Conservation (phyloP, 2,888 invertebrate genomes). For the Byasa hedistus region DNA sequence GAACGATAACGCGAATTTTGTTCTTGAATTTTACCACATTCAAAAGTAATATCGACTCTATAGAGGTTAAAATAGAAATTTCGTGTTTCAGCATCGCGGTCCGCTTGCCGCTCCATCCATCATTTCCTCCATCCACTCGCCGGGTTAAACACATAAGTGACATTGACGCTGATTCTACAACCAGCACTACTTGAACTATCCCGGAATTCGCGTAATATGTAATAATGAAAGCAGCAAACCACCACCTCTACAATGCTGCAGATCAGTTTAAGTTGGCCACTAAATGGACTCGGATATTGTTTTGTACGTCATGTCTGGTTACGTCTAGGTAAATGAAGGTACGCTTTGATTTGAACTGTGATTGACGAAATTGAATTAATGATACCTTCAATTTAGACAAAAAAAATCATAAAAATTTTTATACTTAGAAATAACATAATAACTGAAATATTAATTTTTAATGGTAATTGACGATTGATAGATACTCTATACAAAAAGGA, state of each 20-base stretch:
- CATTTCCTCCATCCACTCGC: constrained; percentile 79
- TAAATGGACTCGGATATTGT: constrained; percentile 52
- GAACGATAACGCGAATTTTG: too few species aligned
- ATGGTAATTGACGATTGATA: too few species aligned
- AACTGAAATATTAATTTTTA: not conserved
- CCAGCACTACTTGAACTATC: constrained; percentile 53
- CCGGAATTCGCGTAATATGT: constrained; percentile 33
- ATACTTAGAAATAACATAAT: constrained; percentile 6
- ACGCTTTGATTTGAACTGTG: constrained; percentile 64
- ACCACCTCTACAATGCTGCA: constrained; percentile 39
- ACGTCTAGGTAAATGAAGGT: constrained; percentile 68
- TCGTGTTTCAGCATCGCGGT: constrained; percentile 58
- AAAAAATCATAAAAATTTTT: not conserved
- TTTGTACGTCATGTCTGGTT: constrained; percentile 60
- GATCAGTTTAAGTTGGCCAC: constrained; percentile 53
- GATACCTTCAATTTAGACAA: constrained; percentile 11
- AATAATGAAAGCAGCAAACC: constrained; percentile 39
- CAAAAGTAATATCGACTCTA: constrained; percentile 48
- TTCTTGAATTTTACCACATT: not conserved
- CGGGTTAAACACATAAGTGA: constrained; percentile 80
- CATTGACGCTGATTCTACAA: constrained; percentile 70
- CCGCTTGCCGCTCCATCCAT: constrained; percentile 70
- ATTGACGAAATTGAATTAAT: constrained; percentile 49
- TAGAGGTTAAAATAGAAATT: constrained; percentile 45
- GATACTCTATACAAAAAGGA: too few species aligned